Conservation (phyloP, 2,888 invertebrate species). For the Drosophila cognata region DNA sequence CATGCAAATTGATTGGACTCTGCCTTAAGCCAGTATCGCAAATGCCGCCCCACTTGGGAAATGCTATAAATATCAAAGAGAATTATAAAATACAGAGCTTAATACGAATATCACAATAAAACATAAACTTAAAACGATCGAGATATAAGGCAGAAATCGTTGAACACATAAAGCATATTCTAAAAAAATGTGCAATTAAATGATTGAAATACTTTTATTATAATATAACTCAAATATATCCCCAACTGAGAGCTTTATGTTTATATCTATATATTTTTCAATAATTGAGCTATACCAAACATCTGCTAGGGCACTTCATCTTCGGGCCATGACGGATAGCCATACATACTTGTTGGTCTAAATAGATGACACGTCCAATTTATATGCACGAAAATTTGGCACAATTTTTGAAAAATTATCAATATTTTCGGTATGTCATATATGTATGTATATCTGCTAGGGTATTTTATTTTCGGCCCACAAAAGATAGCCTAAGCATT, state of each 20-base stretch:
- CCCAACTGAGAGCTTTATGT: neutral
- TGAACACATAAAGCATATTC: neutral
- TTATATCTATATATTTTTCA: neutral
- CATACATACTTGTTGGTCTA: neutral
- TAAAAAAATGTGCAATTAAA: neutral
- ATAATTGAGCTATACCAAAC: neutral
- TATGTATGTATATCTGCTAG: neutral
- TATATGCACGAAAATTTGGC: neutral
- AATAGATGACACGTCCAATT: neutral
- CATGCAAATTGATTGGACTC: slow-evolving; percentile 91
- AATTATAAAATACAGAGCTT: neutral
- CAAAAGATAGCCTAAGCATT: neutral
- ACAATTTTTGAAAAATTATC: neutral
- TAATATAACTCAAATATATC: neutral
- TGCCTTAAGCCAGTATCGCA: slow-evolving; percentile 88
- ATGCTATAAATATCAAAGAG: slow-evolving; percentile 65
- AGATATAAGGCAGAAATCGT: neutral
- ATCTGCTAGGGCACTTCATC: neutral
- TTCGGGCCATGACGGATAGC: neutral
- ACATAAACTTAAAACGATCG: neutral
- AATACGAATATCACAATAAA: neutral
- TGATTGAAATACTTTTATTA: neutral
- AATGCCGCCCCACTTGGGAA: slow-evolving; percentile 88
- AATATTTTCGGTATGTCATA: neutral
- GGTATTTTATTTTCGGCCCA: neutral